Base-by-base conservation (phyloP, 2,797 vertebrate genomes). In the Phataginus tricuspis region DNA sequence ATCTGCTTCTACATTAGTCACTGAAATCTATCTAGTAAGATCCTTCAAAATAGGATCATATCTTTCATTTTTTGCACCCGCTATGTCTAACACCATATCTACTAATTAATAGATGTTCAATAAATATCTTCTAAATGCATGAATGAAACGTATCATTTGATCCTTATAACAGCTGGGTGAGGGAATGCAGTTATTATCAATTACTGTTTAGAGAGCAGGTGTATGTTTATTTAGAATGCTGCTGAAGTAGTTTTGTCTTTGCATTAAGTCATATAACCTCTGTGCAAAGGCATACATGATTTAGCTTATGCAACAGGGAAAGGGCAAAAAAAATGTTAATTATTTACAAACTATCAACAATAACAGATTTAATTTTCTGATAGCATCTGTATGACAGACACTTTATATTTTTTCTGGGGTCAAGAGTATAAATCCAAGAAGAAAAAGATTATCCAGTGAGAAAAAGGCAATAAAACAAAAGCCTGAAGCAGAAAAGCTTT, bases 381-480 rank as follows among this genome's bases (percentile, higher is more conserved):
- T 61, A 37, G 25, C 34, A 93, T 80, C 83, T 96, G 68, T 90
- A 94, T 96, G 93, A 88, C n/a, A 95, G 57, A 93, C 31, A 39
- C 31, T 51, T 90, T 90, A 61, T 75, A 91, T 39, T 85, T 95
- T 94, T 83, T 39, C 88, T 90, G n/a, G 75, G 63, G 57, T 90
- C 68, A 96, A 89, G 80, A 86, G 16, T 85, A 92, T 87, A 96
- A 96, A 85, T 90, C 61, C 34, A 95, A 95, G 51, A 94, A 95
- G 39, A 92, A 84, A 91, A 96, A 95, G 66, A 87, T 94, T 92
- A 92, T 83, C 71, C 45, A 93, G 31, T 74, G 79, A 95, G 34
- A 72, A 96, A 91, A 90, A 19, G 34, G 42, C 55, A 94, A 95
- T 79, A 96, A 96, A 95, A 90, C 74, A 94, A 94, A 97, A 97